Base-by-base conservation (phyloP, 2,888 invertebrate species). In the Cordylochernes scorpioides region DNA sequence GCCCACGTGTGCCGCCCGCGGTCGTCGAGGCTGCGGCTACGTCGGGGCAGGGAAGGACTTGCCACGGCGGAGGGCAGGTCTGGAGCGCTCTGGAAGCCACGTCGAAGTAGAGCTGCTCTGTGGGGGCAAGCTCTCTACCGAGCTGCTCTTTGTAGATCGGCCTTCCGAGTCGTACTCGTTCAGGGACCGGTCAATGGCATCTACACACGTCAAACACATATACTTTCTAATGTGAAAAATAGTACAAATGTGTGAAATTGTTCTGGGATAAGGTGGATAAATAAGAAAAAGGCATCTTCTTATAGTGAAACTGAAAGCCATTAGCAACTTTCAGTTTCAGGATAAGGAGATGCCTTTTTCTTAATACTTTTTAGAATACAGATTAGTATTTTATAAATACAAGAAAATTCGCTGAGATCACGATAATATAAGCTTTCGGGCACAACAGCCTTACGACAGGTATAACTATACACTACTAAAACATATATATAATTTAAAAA, bases 1-100 rank as follows among this genome's bases (percentile, higher is more conserved):
- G 44, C 45, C 46, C 48, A 48, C 13, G 46, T 46, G 28, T 46
- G 47, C 16, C 47, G 42, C 24, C 42, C 41, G 32, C 48, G 42
- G 33, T 71, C 69, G 45, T 71, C 71, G 49, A 71, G 69, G 44
- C 70, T 70, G 34, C 66, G 62, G 44, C 42, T 37, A 27, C 25
- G 36, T 30, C 32, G 24, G 28, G 6, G 17, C 22, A 16, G 29
- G 25, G 14, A 16, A 24, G 26, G 14, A 13, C 12, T 17, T 14
- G 15, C 17, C 16, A 17, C n/a, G n/a, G 22, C 24, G 4, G 25
- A 7, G n/a, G 21, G 28, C 17, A 35, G 25, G 14, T 35, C 35
- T 3, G 32, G 35, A n/a, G 28, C 29, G 25, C 35, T 35, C 19
- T 2, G 32, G n/a, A 3, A 28, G 32, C n/a, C 28, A 34, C 14